Base-by-base conservation (phyloP, 2,113 vertebrate genomes). In the Hemicordylus capensis region DNA sequence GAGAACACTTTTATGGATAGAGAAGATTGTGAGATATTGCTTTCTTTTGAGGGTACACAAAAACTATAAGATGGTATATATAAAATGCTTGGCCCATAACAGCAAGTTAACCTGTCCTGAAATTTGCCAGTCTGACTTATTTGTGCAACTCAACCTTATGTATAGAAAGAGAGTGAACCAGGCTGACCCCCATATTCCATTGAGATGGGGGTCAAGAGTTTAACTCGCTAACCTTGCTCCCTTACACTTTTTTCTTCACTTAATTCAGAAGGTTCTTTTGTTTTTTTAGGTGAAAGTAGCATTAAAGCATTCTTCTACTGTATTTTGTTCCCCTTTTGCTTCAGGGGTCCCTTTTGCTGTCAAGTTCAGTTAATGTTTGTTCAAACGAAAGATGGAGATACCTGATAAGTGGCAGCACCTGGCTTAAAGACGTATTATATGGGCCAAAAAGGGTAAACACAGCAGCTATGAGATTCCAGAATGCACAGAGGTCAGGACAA, bases 171-270 rank as follows among this genome's bases (percentile, higher is more conserved):
- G 56, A 85, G 51, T 4, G 69, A 88, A 70, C 64, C 76, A 81
- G 67, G 63, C 0, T 0, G 22, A 20, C 12, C 54, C 26, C 10
- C 70, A 87, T 90, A 91, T 78, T 90, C 82, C 61, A 70, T 37
- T 74, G 87, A 92, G 89, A 76, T 63, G 85, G 46, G 69, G 93
- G 93, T 94, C 91, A 94, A 84, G 90, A 94, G 94, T 95, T 95
- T 88, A 94, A 74, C 90, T 92, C 85, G 42, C 67, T 92, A 86
- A 81, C 87, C 86, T 93, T 84, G 3, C 59, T 91, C 67, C 51
- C 78, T 93, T 89, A 79, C 22, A 20, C 0, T n/a, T 24, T 3
- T 85, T 26, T 26, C 90, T 92, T 83, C 87, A 90, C 51, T 91
- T 91, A 86, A 92, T 93, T 93, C 89, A 85, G 63, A 56, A 93